phyloP scores from a whole-genome alignment of 2,797 vertebrate species.

The Esox masquinongy region DNA sequence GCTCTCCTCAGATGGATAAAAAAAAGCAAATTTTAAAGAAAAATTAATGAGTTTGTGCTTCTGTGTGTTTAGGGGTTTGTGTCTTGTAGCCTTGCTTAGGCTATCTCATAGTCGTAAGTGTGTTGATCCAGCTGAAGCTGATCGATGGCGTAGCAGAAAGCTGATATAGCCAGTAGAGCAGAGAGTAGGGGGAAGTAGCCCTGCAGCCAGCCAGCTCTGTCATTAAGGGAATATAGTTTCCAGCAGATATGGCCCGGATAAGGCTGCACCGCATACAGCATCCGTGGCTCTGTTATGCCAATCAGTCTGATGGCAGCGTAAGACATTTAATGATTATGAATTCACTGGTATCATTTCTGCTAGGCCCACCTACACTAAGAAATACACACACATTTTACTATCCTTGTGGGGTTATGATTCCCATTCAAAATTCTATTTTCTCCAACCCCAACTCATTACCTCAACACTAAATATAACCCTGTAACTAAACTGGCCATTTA shows the following conservation, averaged over 20 bases:
- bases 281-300: no score
- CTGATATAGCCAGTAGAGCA: constrained; percentile 26
- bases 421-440: no score
- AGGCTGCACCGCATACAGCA: constrained; percentile 52
- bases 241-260: constrained; percentile 25
- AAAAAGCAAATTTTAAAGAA: background rate
- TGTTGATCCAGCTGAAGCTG: constrained; percentile 52
- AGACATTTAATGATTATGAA: constrained; percentile 47
- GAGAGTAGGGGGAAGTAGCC: background rate
- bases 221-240: constrained; percentile 45
- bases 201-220: constrained; percentile 6
- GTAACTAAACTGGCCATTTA: constrained; percentile 1
- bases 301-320: background rate
- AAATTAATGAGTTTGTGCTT: background rate
- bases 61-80: constrained; percentile 12
- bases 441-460: no score
- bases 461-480: no score
- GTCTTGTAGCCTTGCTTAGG: background rate
- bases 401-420: no score
- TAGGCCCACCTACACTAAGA: constrained; percentile 29
- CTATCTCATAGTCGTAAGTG: constrained; percentile 35
- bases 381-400: no score
- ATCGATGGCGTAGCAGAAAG: constrained; percentile 54
- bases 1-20: background rate
- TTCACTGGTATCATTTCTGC: constrained; percentile 67